Base-by-base conservation (phyloP, 2,797 vertebrate species). In the Muscicapa striata region DNA sequence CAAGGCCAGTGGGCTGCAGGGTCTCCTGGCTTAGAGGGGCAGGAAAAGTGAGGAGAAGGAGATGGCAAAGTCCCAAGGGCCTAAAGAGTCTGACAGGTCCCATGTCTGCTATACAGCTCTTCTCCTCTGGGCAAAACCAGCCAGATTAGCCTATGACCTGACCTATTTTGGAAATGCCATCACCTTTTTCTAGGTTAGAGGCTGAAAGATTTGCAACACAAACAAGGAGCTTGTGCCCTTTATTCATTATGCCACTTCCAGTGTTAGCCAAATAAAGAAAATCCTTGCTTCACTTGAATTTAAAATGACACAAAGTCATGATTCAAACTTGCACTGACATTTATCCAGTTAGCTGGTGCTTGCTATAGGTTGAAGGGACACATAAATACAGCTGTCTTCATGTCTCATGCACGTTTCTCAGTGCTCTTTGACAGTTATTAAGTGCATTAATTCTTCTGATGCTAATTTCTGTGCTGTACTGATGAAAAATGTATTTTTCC, bases 381-480 rank as follows among this genome's bases (percentile, higher is more conserved):
- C 78, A 90, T 95, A 97, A 97, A 97, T 97, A 94, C 69, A 95
- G 93, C 88, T 97, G 89, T 94, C 80, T 92, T 93, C 84, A n/a
- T 57, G 57, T 94, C 90, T 97, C 87, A 91, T 54, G 84, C 73
- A 72, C 38, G 90, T 94, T 96, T 94, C 91, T 95, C 11, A 9
- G 64, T 66, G 32, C 76, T 95, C 87, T 54, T 89, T 97, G 97
- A 90, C 89, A 97, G 88, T 94, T 97, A 97, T 93, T 96, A 97
- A 97, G 86, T 90, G 45, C 87, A 93, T 94, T 96, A 96, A 95
- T 96, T 97, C 90, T 97, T 97, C 92, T 91, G 80, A 91, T 97
- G 94, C n/a, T 97, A 96, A 98, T 98, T 97, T 97, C 84, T 91
- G 62, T 94, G 84, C 77, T 89, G 94, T 54, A 82, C 87, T 92